These are phyloP conservation scores for Malaclemys terrapin DNA, from an alignment of 2,113 vertebrate genomes.

Conservation along the genomic window DNA sequence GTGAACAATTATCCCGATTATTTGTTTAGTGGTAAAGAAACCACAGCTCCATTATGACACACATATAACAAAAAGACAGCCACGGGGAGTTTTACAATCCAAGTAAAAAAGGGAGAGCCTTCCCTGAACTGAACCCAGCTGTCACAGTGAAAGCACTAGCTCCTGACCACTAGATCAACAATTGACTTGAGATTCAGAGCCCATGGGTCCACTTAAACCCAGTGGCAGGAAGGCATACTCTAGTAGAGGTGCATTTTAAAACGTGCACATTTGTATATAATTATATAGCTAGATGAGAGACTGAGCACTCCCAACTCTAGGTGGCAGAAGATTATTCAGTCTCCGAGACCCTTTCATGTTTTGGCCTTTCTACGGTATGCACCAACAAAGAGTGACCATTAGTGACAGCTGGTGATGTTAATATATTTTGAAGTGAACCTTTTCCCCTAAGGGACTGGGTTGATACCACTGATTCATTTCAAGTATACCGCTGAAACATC, in stretches of 20 bases:
- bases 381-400: background rate
- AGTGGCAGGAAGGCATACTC: accelerated
- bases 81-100: background rate
- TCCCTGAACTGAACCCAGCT: background rate
- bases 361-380: background rate
- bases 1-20: background rate
- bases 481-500: background rate
- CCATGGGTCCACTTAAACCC: background rate
- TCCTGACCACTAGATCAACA: accelerated
- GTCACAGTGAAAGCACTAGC: background rate
- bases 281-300: background rate
- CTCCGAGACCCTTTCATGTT: background rate
- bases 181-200: background rate
- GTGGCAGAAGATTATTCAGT: accelerated
- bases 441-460: background rate
- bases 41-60: background rate
- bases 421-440: background rate
- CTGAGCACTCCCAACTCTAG: accelerated
- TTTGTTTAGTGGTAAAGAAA: background rate
- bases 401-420: background rate
- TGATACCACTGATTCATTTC: background rate
- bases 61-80: background rate
- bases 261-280: background rate
- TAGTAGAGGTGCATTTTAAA: background rate
- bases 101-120: background rate